Percentiles rank a stretch among this genome's conserved stretches.
Conservation (phyloP, 2,797 vertebrate species). For the Epinephelus malabaricus region DNA sequence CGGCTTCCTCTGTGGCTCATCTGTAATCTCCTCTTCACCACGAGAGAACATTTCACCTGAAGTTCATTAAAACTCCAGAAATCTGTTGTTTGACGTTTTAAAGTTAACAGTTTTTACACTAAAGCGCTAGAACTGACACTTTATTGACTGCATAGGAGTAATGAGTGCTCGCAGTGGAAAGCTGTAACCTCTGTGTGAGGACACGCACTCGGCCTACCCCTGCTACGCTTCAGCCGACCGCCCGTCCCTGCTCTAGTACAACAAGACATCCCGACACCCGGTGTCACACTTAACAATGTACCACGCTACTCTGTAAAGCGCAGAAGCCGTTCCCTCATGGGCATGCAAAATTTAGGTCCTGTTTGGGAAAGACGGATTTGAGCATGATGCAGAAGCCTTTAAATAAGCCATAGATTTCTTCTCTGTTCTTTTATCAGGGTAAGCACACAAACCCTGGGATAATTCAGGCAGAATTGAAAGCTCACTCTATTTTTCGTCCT, state of each 20-base stretch:
- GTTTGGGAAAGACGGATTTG: conserved; percentile 57
- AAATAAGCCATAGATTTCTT: conserved; percentile 71
- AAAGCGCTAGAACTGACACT: conserved; percentile 26
- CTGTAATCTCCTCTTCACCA: conserved; percentile 36
- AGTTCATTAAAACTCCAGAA: conserved; percentile 39
- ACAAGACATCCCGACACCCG: conserved; percentile 40
- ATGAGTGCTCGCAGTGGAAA: conserved; percentile 30
- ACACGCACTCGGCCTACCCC: conserved; percentile 22
- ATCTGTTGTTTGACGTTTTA: conserved; percentile 30
- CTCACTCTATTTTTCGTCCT: conserved; percentile 67
- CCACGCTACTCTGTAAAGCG: conserved; percentile 37
- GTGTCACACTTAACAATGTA: conserved; percentile 53
- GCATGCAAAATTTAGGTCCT: conserved; percentile 69
- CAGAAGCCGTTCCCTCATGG: conserved; percentile 39
- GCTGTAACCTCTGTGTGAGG: conserved; percentile 57
- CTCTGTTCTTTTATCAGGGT: conserved; percentile 57
- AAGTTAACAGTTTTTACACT: conserved; percentile 31
- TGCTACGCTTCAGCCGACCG: conserved; percentile 7
- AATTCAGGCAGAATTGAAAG: conserved; percentile 79
- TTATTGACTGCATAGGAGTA: conserved; percentile 49
- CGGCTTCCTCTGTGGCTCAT: conserved; percentile 53
- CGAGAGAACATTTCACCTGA: conserved; percentile 12
- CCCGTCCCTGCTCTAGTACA: background rate
- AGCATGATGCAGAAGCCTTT: conserved; percentile 59
- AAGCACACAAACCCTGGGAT: conserved; percentile 68